A percentile compares a stretch with the other conserved stretches of the same genome.
Conservation (phyloP, 2,888 invertebrate species). For the Uropetala carovei region DNA sequence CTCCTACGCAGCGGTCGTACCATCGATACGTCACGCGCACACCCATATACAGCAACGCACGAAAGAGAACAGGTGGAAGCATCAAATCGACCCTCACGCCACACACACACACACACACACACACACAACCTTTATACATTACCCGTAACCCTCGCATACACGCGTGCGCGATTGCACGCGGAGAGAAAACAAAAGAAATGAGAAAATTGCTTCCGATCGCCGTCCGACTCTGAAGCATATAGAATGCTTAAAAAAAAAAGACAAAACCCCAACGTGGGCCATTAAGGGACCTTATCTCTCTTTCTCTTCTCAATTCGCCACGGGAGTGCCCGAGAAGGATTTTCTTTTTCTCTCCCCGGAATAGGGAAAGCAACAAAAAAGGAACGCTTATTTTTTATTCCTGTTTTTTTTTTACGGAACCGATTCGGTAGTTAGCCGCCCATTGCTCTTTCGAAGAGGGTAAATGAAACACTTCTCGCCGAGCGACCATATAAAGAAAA, state of each 20-base stretch:
- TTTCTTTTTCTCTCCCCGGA: not conserved
- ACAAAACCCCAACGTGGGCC: not conserved
- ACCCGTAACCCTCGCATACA: not conserved
- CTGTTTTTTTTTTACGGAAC: not conserved
- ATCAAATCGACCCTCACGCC: not conserved
- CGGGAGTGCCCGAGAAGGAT: not conserved
- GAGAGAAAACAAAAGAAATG: not conserved
- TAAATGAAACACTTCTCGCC: not conserved
- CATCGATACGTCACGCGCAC: not conserved
- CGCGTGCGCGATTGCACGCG: not conserved
- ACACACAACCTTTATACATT: not conserved
- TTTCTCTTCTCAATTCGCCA: not conserved
- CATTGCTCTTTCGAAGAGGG: conserved; percentile 1
- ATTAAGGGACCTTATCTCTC: not conserved
- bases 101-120: too few species aligned
- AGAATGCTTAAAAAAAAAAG: not conserved
- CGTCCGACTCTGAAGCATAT: not conserved
- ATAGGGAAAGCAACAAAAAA: not conserved
- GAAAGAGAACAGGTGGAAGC: not conserved
- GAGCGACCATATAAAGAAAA: not conserved
- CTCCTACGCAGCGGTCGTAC: not conserved
- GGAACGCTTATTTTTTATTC: not conserved
- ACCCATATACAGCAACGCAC: not conserved
- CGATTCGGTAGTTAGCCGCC: not conserved
- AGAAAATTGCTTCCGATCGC: not conserved